Evolutionary conservation across 2,888 invertebrate genomes (phyloP).

Genomic region (Spicauda simplicius): DNA sequence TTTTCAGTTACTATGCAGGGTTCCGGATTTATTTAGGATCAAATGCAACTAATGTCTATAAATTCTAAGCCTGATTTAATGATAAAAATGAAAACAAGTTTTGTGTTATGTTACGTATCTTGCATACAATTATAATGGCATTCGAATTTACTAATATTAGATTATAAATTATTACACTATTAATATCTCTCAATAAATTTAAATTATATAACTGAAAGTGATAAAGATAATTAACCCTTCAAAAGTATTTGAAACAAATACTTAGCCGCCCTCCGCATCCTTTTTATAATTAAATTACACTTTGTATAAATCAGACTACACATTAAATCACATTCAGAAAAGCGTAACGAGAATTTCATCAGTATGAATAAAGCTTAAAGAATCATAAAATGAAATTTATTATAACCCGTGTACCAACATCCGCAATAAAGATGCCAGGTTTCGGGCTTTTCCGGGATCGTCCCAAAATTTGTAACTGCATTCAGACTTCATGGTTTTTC

Average conservation of each 20-base stretch:
- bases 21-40: too few relatives aligned
- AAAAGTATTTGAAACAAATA: not conserved
- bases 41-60: too few relatives aligned
- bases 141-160: too few relatives aligned
- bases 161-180: too few relatives aligned
- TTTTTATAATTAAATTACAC: not conserved
- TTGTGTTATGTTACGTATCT: too few relatives aligned
- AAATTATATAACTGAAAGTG: too few relatives aligned
- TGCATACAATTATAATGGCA: too few relatives aligned
- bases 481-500: not conserved
- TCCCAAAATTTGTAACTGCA: constrained; percentile 8
- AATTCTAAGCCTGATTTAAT: too few relatives aligned
- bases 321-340: constrained; percentile 3
- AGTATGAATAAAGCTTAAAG: constrained; percentile 19
- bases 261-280: not conserved
- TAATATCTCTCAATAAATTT: too few relatives aligned
- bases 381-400: constrained; percentile 27
- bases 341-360: constrained; percentile 3
- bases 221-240: too few relatives aligned
- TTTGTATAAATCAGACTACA: not conserved
- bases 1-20: too few relatives aligned
- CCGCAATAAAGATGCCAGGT: constrained; percentile 18
- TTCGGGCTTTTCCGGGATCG: constrained; percentile 6
- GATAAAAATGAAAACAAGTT: too few relatives aligned
- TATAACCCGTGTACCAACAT: constrained; percentile 23